Percentiles rank a stretch among this genome's conserved stretches.
Conservation (phyloP, 2,888 invertebrate species). For the Drosophila paramelanica region DNA sequence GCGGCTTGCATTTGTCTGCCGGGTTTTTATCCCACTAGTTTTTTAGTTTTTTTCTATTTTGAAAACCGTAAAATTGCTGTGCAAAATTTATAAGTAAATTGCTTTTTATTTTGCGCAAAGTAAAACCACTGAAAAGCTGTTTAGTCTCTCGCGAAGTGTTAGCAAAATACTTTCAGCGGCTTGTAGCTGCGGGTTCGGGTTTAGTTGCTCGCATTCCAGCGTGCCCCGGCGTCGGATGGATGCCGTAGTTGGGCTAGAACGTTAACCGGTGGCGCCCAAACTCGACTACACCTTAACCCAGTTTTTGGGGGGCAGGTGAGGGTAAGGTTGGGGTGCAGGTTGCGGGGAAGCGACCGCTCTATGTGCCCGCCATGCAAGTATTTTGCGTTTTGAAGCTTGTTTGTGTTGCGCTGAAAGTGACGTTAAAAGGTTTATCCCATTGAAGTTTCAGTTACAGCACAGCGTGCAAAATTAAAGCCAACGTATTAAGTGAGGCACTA, state of each 20-base stretch:
- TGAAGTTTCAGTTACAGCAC: conserved; percentile 36
- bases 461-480: conserved; percentile 40
- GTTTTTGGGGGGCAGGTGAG: neutral
- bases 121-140: conserved; percentile 61
- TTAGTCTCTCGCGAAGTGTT: conserved; percentile 65
- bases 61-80: conserved; percentile 57
- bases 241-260: neutral
- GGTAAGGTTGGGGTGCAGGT: too few species aligned
- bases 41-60: conserved; percentile 4
- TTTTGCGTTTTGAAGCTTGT: conserved; percentile 43
- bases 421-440: conserved; percentile 54
- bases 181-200: conserved; percentile 26
- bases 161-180: conserved; percentile 59
- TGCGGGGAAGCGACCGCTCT: conserved; percentile 5
- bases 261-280: neutral
- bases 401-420: conserved; percentile 40
- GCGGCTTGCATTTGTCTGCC: conserved; percentile 49
- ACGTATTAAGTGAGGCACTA: conserved; percentile 23
- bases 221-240: neutral
- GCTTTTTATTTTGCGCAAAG: conserved; percentile 57
- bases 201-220: conserved; percentile 21
- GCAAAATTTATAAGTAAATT: conserved; percentile 67
- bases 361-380: conserved; percentile 39
- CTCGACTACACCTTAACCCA: conserved; percentile 8
- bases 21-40: neutral